Percentiles rank a stretch among this genome's conserved stretches.
These are phyloP conservation scores for Lithosia quadra DNA, from an alignment of 2,888 invertebrate genomes.

Conservation along the genomic window DNA sequence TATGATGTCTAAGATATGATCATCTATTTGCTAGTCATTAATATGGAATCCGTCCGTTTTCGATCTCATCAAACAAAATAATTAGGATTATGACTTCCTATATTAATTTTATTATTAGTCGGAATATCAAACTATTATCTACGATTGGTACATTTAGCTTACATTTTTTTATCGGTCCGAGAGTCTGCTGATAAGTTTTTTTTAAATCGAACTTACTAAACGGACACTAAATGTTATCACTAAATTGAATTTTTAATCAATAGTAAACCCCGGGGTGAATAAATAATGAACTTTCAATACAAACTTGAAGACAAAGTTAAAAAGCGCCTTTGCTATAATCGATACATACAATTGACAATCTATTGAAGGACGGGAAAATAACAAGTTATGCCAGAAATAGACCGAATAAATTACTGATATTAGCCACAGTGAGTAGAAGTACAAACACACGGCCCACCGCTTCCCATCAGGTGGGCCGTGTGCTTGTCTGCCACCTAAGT, in stretches of 20 bases:
- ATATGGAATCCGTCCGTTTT: not conserved
- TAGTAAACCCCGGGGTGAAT: constrained; percentile 20
- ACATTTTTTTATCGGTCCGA: not conserved
- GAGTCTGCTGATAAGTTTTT: too few relatives aligned
- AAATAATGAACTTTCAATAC: constrained; percentile 14
- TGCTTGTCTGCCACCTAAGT: too few relatives aligned
- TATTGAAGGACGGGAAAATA: too few relatives aligned
- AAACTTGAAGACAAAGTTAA: constrained; percentile 7
- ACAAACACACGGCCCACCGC: too few relatives aligned
- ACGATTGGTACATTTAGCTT: too few relatives aligned
- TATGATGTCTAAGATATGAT: not conserved
- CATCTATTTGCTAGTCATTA: not conserved
- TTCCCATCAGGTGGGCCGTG: too few relatives aligned
- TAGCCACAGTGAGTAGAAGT: too few relatives aligned
- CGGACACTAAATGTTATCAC: not conserved
- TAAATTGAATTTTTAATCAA: not conserved
- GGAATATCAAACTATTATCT: not conserved
- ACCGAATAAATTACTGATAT: too few relatives aligned
- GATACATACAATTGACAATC: too few relatives aligned
- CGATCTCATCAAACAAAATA: not conserved
- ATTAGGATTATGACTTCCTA: not conserved
- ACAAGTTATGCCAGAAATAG: too few relatives aligned
- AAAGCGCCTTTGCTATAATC: not conserved
- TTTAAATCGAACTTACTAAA: too few relatives aligned
- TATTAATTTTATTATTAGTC: not conserved